A percentile compares a stretch with the other conserved stretches of the same genome.
Conservation (phyloP, 2,888 invertebrate genomes). For the Orthosia incerta region DNA sequence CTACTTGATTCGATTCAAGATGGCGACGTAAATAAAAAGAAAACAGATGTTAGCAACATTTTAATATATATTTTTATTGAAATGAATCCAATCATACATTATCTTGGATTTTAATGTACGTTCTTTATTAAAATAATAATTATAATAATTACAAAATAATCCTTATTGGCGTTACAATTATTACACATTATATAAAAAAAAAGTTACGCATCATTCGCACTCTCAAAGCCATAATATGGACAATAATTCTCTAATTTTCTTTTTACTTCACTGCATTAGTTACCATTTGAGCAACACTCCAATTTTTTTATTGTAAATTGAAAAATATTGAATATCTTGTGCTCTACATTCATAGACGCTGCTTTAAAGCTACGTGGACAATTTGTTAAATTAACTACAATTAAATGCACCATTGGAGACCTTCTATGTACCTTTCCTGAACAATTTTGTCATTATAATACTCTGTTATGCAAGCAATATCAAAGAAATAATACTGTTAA, state of each 20-base stretch:
- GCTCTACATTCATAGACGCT: constrained; percentile 83
- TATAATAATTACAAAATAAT: constrained; percentile 90
- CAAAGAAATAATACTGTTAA: constrained; percentile 82
- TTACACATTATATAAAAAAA: constrained; percentile 85
- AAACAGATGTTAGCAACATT: constrained; percentile 90
- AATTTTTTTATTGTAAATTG: constrained; percentile 75
- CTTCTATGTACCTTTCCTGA: constrained; percentile 75
- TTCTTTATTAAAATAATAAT: constrained; percentile 90
- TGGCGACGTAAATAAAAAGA: constrained; percentile 71
- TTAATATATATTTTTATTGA: constrained; percentile 92
- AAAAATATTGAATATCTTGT: constrained; percentile 85
- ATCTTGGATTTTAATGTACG: constrained; percentile 88
- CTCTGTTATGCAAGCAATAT: constrained; percentile 86
- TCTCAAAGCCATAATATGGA: constrained; percentile 85
- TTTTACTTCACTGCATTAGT: constrained; percentile 73
- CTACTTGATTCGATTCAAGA: constrained; percentile 5
- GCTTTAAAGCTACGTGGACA: constrained; percentile 89
- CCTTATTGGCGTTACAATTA: constrained; percentile 86
- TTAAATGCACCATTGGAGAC: constrained; percentile 89
- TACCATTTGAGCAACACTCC: constrained; percentile 85
- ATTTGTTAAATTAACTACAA: constrained; percentile 88
- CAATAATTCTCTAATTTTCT: constrained; percentile 79
- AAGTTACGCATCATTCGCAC: constrained; percentile 81
- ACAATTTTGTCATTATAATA: constrained; percentile 71
- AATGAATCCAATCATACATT: constrained; percentile 91